Base-by-base conservation (phyloP, 2,797 vertebrate species). In the Microctenopoma lineatum region DNA sequence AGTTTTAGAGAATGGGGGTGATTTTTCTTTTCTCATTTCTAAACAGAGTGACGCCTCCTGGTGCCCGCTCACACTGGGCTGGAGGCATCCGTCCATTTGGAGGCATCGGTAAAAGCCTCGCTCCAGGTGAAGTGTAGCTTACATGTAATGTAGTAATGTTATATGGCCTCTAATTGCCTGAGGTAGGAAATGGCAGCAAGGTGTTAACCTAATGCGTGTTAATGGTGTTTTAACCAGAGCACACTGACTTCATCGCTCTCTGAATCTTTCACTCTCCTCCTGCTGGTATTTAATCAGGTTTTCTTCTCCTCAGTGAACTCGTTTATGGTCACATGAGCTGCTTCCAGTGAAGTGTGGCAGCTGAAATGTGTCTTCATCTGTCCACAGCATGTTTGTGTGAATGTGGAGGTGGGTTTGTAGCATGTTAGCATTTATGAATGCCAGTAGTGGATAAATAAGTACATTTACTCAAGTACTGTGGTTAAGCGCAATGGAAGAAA, bases 191-290 rank as follows among this genome's bases (percentile, higher is more conserved):
- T 50, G 45, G 48, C 51, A 66, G 68, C 48, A 51, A 80, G 80
- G 75, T 80, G 73, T 59, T 60, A 57, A 66, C 8, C 51, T 84
- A 81, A 88, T 81, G 79, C 57, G 66, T 65, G 71, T 5, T 86
- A 83, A 89, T 80, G 79, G 26, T 67, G 69, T 68, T 84, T 82
- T 41, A 76, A 66, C 6, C 69, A 26, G 32, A 36, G 68, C 36
- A 8, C 59, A 52, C 63, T 36, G 50, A 73, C 79, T 73, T 71
- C 64, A 59, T 65, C 63, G 32, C 12, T 21, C 61, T 62, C 64
- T 58, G 14, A 29, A 55, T 77, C 67, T 18, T 42, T 77, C 66
- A 21, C 42, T 45, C 46, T 72, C 77, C 73, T 61, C 60, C 64
- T 70, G 59, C 51, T 59, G 32, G 0, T 32, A 1, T 63, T 15